Conservation (phyloP, 2,113 vertebrate species). For the Promerops cafer region DNA sequence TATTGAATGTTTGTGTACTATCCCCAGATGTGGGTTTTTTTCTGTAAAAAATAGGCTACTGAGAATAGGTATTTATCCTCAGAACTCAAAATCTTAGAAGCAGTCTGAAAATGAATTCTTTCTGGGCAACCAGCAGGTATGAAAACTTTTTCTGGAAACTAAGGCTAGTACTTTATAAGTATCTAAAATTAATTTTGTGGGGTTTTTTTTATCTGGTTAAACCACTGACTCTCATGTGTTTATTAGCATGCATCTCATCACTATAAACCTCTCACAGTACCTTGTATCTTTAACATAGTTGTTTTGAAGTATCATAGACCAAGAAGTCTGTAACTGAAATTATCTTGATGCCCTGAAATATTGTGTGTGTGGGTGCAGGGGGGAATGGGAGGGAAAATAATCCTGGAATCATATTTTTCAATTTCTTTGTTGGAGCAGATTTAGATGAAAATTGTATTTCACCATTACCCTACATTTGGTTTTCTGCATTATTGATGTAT, state of each 20-base stretch:
- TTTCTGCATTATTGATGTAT: background rate
- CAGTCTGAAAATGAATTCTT: background rate
- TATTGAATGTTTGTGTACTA: background rate
- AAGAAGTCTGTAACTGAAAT: background rate
- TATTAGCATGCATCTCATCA: background rate
- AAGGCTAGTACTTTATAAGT: background rate
- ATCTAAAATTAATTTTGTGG: background rate
- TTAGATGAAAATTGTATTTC: background rate
- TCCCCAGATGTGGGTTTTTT: background rate
- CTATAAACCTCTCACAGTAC: background rate
- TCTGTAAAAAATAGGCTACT: background rate
- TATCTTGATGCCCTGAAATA: background rate
- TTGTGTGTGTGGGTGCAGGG: too few species aligned
- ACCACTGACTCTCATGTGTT: background rate
- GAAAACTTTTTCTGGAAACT: background rate
- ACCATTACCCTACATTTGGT: background rate
- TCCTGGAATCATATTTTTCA: background rate
- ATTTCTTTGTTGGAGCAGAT: background rate
- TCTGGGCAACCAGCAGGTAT: background rate
- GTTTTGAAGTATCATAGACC: background rate
- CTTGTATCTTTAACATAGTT: background rate
- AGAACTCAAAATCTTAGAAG: background rate
- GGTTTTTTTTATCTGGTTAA: background rate
- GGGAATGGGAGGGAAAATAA: background rate
- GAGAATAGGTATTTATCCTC: background rate